Base-by-base conservation (phyloP, 2,797 vertebrate genomes). In the Phaenicophaeus curvirostris region DNA sequence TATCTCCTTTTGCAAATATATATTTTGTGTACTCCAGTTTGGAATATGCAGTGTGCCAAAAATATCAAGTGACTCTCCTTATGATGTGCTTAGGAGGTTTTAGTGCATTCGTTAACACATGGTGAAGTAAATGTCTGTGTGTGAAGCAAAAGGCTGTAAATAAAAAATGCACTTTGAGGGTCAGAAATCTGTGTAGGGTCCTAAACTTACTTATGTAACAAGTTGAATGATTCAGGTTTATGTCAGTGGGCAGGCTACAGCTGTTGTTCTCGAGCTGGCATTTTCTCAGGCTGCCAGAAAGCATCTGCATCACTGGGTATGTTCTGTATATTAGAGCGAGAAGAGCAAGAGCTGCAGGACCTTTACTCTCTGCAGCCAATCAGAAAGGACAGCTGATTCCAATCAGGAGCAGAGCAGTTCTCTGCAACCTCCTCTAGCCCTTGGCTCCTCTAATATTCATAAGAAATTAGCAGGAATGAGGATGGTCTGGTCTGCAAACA, bases 271-370 rank as follows among this genome's bases (percentile, higher is more conserved):
- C 19, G 66, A 96, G 74, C 74, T 97, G 91, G 94, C 97, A 96
- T 98, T 98, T 98, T 98, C 96, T 95, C 93, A 95, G 95, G 87
- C 96, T 98, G 96, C 97, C 98, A 95, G 88, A 96, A 97, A 98
- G 95, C 96, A 98, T 98, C 97, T 98, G 97, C 96, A 97, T 97
- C 97, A 96, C 89, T 92, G 94, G 89, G 46, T 89, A 94, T 91
- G 61, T 75, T 89, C 81, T 75, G 61, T 63, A 82, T 86, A 82
- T 97, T 96, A 92, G 42, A 35, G 51, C 15, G 5, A 71, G 67
- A 84, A 94, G 57, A 96, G 96, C 97, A 97, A 95, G 98, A 96
- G 93, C 96, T 93, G 88, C 88, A 97, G 97, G 97, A 98, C 97
- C 96, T 98, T 85, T 66, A 51, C 33, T 92, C 61, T 93, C 97